These are phyloP conservation scores for Erythrolamprus reginae DNA, from an alignment of 2,113 vertebrate species.

Conservation along the genomic window DNA sequence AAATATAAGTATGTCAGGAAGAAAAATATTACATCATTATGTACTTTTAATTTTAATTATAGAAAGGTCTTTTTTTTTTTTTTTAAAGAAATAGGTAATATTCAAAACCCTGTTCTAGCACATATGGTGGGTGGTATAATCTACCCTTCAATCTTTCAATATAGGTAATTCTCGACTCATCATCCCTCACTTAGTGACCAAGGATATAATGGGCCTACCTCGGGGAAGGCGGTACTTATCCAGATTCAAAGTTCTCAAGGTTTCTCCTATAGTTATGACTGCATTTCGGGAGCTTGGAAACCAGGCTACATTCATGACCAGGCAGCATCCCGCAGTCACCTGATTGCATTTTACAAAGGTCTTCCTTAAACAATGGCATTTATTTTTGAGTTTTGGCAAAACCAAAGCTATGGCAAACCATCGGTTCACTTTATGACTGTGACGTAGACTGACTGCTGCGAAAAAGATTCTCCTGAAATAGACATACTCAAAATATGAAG, in stretches of 20 bases:
- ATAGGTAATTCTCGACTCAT: too few species aligned
- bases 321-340: too few species aligned
- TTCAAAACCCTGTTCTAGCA: background rate
- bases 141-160: background rate
- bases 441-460: background rate
- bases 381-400: background rate
- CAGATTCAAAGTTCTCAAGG: background rate
- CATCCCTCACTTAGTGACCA: too few species aligned
- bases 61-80: too few species aligned
- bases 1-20: background rate
- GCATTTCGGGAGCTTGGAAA: too few species aligned
- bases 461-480: background rate
- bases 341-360: background rate
- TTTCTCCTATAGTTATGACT: background rate
- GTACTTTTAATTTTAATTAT: background rate
- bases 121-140: background rate
- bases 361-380: background rate
- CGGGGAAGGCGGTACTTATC: too few species aligned
- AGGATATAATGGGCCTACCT: too few species aligned
- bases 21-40: background rate
- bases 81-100: background rate
- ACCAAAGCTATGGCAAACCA: background rate
- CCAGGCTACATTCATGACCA: too few species aligned
- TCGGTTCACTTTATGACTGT: background rate
- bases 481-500: background rate